Evolutionary conservation across 2,113 vertebrate genomes (phyloP), one percentile per base, ranked within the genome.

Genomic region (Megaceryle maxima): DNA sequence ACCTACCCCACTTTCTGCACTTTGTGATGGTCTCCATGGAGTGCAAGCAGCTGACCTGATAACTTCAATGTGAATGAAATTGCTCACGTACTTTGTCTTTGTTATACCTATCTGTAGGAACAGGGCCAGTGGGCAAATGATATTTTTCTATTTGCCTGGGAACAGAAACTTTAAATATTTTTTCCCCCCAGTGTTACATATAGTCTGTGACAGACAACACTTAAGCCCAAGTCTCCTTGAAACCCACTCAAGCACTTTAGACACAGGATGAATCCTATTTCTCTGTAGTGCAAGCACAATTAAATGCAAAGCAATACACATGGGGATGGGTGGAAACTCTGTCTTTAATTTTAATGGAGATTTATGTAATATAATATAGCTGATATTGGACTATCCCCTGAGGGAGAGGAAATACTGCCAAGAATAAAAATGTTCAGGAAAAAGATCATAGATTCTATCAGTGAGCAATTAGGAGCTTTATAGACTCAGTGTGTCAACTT

Each of bases 331-430:
- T 90, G 64, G 83, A 86, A 96, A 92, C 33, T 62, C 59, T 55
- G 56, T 80, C 46, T 56, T 90, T 96, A 97, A 90, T 94, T 93
- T 94, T 96, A 94, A 96, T 90, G 63, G 79, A 48, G 64, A 94
- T 95, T 90, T 93, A 83, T 93, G 87, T 86, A 68, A 14, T 86
- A 19, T 56, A 63, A 72, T 67, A 60, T 39, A 83, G 77, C 60
- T 91, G 92, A 91, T 93, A 91, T 21, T 91, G 53, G 76, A 70
- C 64, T 89, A 0, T 78, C 37, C 90, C 94, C 88, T 64, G 43
- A 78, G 83, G 66, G 94, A 95, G 35, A 83, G 37, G 63, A 94
- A 90, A 92, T 75, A 68, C 48, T 93, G 76, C 88, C 90, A 90
- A 64, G 93, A 94, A 75, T 78, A 83, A 92, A 93, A 92, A 77